phyloP scores from a whole-genome alignment of 2,888 invertebrate species.

The Cephus spinipes region DNA sequence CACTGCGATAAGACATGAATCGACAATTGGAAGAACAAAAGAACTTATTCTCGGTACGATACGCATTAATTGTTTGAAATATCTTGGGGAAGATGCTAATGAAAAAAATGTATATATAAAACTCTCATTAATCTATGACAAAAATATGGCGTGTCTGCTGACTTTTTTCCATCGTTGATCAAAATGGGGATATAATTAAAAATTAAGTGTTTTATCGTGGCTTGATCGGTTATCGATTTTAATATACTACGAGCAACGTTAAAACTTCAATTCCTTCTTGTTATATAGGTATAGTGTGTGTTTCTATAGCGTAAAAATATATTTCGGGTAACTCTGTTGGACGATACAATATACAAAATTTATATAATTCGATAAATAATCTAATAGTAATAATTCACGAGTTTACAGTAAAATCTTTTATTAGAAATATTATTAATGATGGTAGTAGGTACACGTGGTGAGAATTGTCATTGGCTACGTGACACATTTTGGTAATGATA shows the following conservation, averaged over 20 bases:
- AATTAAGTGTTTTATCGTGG: not conserved
- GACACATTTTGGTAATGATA: not conserved
- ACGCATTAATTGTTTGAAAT: too few relatives aligned
- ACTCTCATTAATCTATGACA: too few relatives aligned
- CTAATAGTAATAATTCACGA: not conserved
- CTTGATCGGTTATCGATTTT: not conserved
- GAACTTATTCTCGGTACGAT: too few relatives aligned
- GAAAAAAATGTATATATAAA: too few relatives aligned
- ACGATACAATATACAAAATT: not conserved
- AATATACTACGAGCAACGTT: not conserved
- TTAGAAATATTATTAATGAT: not conserved
- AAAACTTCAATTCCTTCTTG: not conserved
- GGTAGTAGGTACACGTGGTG: not conserved
- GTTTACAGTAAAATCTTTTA: not conserved
- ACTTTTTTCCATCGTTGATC: not conserved
- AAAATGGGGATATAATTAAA: not conserved
- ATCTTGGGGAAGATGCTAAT: too few relatives aligned
- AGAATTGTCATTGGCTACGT: not conserved
- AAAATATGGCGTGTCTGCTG: too few relatives aligned
- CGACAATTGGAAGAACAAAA: too few relatives aligned
- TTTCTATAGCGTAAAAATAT: not conserved
- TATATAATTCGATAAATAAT: not conserved
- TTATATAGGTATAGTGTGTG: not conserved
- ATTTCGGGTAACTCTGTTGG: not conserved
- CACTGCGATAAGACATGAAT: too few relatives aligned